Percentiles rank a stretch among this genome's conserved stretches.
phyloP scores from a whole-genome alignment of 2,113 vertebrate species.

The Callorhinus ursinus region DNA sequence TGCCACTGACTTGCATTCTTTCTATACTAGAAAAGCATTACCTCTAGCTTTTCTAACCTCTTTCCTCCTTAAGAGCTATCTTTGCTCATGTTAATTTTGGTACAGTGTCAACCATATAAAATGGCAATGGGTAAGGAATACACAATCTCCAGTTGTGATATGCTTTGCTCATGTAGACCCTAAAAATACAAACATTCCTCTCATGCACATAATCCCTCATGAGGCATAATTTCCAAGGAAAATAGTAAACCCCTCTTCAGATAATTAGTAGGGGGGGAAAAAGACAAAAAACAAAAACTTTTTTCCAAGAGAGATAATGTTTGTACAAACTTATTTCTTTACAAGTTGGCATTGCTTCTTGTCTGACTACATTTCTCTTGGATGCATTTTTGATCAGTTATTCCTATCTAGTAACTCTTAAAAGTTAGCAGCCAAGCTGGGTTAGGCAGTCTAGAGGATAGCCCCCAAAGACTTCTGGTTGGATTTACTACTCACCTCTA shows the following conservation, averaged over 20 bases:
- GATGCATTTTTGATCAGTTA: constrained; percentile 2
- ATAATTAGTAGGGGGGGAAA: background rate
- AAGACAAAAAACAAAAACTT: background rate
- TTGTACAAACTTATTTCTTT: background rate
- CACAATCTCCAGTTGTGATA: background rate
- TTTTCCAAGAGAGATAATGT: background rate
- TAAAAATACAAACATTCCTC: constrained; percentile 1
- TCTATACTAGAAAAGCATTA: background rate
- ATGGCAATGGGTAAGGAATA: background rate
- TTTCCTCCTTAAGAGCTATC: background rate
- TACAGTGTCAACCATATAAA: background rate
- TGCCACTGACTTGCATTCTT: background rate
- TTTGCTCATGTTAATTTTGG: background rate
- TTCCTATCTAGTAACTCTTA: background rate
- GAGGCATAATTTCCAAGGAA: background rate
- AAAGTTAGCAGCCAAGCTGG: background rate
- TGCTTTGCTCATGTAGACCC: background rate
- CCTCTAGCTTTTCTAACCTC: background rate
- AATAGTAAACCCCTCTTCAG: background rate
- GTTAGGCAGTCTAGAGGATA: background rate
- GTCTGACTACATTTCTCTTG: background rate
- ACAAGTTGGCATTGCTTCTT: background rate
- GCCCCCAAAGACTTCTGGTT: background rate
- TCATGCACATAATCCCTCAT: background rate
- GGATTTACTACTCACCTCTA: background rate